Evolutionary conservation across 2,113 vertebrate species (phyloP).

Genomic region (Meleagris gallopavo): DNA sequence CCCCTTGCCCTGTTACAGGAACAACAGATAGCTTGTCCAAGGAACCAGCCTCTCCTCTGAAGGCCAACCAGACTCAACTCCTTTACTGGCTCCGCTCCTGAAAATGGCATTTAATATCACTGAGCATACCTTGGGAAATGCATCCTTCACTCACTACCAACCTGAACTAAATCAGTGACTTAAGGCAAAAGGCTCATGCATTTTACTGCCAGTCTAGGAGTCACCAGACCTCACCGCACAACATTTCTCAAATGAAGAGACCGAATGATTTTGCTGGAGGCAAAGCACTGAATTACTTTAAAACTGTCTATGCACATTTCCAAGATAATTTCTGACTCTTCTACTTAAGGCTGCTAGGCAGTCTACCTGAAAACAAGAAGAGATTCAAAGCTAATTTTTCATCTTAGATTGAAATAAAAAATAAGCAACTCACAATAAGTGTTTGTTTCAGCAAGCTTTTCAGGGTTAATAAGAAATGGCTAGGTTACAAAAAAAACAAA

Average conservation of each 20-base stretch:
- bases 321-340: constrained; percentile 8
- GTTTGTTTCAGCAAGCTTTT: not conserved
- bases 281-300: not conserved
- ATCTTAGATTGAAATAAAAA: not conserved
- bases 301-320: not conserved
- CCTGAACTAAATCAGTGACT: not conserved
- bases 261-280: not conserved
- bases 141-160: not conserved
- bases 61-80: not conserved
- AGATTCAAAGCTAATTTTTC: not conserved
- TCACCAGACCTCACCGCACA: not conserved
- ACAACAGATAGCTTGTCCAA: not conserved
- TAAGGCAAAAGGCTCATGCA: not conserved
- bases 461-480: not conserved
- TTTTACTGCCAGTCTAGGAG: not conserved
- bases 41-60: not conserved
- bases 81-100: not conserved
- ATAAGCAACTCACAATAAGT: not conserved
- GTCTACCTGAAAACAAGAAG: not conserved
- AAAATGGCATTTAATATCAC: not conserved
- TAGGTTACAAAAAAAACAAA: not conserved
- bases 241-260: not conserved
- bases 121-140: not conserved
- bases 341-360: not conserved
- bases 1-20: not conserved